Evolutionary conservation across 2,797 vertebrate species (phyloP).

Genomic region (Chloroceryle inda): DNA sequence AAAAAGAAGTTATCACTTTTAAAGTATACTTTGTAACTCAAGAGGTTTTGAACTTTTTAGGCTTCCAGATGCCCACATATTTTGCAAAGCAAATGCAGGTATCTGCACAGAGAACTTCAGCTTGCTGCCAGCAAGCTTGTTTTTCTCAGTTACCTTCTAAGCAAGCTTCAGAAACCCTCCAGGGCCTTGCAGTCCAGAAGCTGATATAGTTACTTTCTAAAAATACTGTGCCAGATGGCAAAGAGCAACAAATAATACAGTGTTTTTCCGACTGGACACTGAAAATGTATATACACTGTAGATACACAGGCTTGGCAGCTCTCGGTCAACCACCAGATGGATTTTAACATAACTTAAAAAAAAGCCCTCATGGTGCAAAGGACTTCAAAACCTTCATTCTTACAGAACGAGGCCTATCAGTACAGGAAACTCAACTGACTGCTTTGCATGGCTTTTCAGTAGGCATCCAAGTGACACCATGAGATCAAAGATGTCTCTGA

Average conservation of each 20-base stretch:
- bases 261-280: background rate
- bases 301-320: background rate
- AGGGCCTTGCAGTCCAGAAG: background rate
- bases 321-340: background rate
- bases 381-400: background rate
- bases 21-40: background rate
- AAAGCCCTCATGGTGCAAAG: background rate
- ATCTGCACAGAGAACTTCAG: background rate
- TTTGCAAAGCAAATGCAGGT: background rate
- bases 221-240: background rate
- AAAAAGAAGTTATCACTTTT: background rate
- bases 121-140: background rate
- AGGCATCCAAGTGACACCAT: background rate
- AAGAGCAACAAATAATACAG: background rate
- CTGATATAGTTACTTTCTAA: background rate
- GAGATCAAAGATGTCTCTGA: conserved; percentile 30
- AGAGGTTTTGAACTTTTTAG: background rate
- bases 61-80: background rate
- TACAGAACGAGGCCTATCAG: background rate
- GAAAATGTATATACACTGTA: background rate
- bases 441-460: background rate
- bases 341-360: background rate
- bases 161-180: background rate
- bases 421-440: background rate
- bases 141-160: background rate